These are phyloP conservation scores for Taurulus bubalis DNA, from an alignment of 2,113 vertebrate genomes.

Conservation along the genomic window DNA sequence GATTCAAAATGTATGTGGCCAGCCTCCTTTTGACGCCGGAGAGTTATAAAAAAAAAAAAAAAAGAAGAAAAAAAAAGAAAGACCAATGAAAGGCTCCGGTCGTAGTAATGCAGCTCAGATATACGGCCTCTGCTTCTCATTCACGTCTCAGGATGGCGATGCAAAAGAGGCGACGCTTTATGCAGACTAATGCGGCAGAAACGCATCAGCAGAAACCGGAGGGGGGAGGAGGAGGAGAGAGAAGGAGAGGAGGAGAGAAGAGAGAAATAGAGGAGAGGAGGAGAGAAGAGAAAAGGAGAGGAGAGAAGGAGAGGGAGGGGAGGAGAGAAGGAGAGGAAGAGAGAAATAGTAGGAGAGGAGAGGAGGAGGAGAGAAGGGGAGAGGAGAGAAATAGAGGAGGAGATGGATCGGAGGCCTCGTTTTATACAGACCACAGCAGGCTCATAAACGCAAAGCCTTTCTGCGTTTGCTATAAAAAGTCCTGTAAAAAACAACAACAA, in stretches of 20 bases:
- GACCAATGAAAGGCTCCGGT: constrained; percentile 57
- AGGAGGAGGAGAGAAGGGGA: too few relatives aligned
- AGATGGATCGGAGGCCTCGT: constrained; percentile 14
- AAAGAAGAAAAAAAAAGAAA: background rate
- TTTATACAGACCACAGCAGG: background rate
- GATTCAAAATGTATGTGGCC: constrained; percentile 75
- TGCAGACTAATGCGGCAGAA: constrained; percentile 42
- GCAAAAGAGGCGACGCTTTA: constrained; percentile 50
- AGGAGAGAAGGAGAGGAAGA: too few relatives aligned
- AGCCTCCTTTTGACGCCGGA: constrained; percentile 56
- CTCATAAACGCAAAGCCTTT: constrained; percentile 13
- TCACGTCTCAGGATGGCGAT: constrained; percentile 25
- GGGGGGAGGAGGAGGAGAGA: constrained; percentile 30
- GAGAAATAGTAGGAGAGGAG: too few relatives aligned
- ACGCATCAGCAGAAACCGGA: constrained; percentile 19
- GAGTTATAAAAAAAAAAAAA: constrained; percentile 62
- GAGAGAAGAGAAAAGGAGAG: too few relatives aligned
- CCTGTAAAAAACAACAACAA: background rate
- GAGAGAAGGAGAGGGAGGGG: too few relatives aligned
- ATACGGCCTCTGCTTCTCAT: constrained; percentile 25
- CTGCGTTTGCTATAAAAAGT: constrained; percentile 14
- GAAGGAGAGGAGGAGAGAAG: too few relatives aligned
- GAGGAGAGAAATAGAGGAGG: too few relatives aligned
- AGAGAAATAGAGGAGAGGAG: too few relatives aligned
- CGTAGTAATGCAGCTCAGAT: constrained; percentile 46